Evolutionary conservation across 2,888 invertebrate genomes (phyloP), one percentile per base, ranked within the genome.

Genomic region (Gerris lacustris): DNA sequence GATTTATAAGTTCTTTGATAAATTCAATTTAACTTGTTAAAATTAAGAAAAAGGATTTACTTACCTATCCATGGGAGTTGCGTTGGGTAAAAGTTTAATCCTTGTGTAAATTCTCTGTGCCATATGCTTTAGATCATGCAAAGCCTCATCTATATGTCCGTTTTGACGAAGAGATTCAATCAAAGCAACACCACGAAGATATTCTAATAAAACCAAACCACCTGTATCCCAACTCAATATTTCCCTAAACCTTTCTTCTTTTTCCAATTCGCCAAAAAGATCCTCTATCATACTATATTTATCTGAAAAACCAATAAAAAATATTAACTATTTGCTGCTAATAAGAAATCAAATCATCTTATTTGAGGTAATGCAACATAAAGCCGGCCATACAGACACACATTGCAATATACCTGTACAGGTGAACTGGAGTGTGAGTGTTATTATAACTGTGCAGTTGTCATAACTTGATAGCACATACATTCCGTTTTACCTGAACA

Each of bases 121-220:
- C 74, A 83, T 82, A 0, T 83, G 82, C 73, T 83, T 81, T 7
- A 85, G 75, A 18, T 76, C 76, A 64, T 79, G 78, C 4, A 77
- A 73, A 45, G 77, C 75, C 17, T 77, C 77, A 44, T 31, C 67
- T n/a, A 44, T 9, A 15, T 18, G 69, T 79, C 72, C 17, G 15
- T 55, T 55, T 11, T 9, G 15, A 15, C 55, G 55, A 55, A 55
- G 85, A 82, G 87, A 86, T 45, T 74, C 71, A 44, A 77, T 74
- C 44, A 77, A 76, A 31, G 82, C 82, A 66, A 85, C 86, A 1
- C 91, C 85, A 47, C 85, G 85, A 75, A 91, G 83, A 76, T 89
- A 93, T 76, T 89, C 88, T 77, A 88, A 82, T 63, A 89, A 82
- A 47, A 92, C 86, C 76, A 86, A 85, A 0, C 92, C 92, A 72